A percentile compares a stretch with the other conserved stretches of the same genome.
Conservation (phyloP, 2,113 vertebrate species). For the Isichthys henryi region DNA sequence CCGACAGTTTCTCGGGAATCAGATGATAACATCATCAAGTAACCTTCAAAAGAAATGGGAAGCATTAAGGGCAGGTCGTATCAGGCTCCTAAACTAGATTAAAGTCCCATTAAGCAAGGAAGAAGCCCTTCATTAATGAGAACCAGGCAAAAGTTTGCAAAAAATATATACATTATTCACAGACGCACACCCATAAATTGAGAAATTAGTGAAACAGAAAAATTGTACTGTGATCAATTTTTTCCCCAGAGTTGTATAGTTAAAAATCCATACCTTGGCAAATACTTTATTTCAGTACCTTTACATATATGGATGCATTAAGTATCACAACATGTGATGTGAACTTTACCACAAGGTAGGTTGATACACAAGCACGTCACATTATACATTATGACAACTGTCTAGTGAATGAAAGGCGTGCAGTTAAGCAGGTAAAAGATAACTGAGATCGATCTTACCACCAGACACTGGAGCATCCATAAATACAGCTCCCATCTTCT, state of each 20-base stretch:
- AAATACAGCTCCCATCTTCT: slow-evolving; percentile 94
- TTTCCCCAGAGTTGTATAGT: neutral
- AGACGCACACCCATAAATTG: too few species aligned
- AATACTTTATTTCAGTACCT: neutral
- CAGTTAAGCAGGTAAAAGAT: neutral
- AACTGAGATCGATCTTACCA: slow-evolving; percentile 57
- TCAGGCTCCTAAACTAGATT: neutral
- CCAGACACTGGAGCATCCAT: slow-evolving; percentile 98
- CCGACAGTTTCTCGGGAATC: neutral
- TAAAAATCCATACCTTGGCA: neutral
- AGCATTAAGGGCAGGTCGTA: neutral
- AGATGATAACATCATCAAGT: neutral
- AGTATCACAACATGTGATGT: neutral
- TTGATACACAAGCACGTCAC: neutral
- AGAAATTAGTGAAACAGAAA: too few species aligned
- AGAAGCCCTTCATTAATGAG: neutral
- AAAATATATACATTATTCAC: neutral
- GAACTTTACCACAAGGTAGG: neutral
- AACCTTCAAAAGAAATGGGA: neutral
- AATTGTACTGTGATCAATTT: neutral
- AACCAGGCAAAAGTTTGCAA: neutral
- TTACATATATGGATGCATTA: neutral
- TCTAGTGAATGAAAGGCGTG: neutral
- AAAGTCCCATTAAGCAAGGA: neutral
- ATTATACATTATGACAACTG: neutral